phyloP scores from a whole-genome alignment of 2,888 invertebrate species.

The Megalurothrips usitatus region DNA sequence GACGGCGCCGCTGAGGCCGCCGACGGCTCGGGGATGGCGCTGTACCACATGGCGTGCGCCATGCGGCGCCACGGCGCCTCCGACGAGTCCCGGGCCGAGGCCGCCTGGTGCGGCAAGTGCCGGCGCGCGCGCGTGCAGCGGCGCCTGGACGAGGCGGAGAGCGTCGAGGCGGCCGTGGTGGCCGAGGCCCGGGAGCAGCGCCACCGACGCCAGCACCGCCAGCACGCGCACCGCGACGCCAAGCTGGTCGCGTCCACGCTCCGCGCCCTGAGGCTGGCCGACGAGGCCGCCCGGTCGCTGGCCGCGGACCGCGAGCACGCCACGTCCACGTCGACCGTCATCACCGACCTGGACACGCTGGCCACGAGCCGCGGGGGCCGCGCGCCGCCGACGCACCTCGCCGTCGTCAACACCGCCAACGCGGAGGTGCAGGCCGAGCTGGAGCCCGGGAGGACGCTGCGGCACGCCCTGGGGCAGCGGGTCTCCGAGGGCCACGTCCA shows the following conservation, averaged over 20 bases:
- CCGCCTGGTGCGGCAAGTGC: not conserved
- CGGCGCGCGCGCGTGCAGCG: not conserved
- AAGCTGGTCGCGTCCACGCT: not conserved
- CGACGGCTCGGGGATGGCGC: not conserved
- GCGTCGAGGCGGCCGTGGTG: too few relatives aligned
- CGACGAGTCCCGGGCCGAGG: not conserved
- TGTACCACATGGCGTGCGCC: conserved; percentile 21
- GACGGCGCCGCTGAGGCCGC: too few relatives aligned
- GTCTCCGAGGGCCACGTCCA: conserved; percentile 47
- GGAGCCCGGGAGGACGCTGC: conserved; percentile 51
- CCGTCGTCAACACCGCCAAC: not conserved
- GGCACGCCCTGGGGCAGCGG: conserved; percentile 51
- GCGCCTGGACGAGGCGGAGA: not conserved
- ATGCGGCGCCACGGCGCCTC: not conserved
- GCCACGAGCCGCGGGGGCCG: not conserved
- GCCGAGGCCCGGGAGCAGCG: too few relatives aligned
- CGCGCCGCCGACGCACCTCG: not conserved
- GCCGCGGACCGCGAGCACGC: not conserved
- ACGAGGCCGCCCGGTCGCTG: not conserved
- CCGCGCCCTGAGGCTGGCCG: not conserved
- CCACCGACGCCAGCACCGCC: not conserved
- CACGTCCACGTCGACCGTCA: not conserved
- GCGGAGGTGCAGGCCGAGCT: conserved; percentile 44
- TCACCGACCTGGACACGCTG: conserved; percentile 13
- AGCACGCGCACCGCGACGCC: not conserved